Conservation (phyloP, 2,888 invertebrate genomes). For the Herminia tarsipennalis region DNA sequence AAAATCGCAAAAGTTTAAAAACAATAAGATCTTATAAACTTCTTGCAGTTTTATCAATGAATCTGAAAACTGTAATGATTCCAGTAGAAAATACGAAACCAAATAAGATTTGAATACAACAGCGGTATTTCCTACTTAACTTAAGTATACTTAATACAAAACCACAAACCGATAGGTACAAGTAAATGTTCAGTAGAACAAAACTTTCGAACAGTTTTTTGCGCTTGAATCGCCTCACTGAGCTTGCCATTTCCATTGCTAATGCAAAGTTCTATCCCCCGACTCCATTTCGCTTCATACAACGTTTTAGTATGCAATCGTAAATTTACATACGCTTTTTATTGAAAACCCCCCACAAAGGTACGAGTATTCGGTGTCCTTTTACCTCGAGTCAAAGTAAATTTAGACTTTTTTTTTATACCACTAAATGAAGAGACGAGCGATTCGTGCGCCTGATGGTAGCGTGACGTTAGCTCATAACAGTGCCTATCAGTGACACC, state of each 20-base stretch:
- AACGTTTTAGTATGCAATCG: conserved; percentile 50
- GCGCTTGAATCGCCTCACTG: conserved; percentile 18
- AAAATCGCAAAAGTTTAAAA: too few relatives aligned
- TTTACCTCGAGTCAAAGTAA: neutral
- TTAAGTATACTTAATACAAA: neutral
- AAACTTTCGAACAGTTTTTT: conserved; percentile 21
- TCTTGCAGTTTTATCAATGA: too few relatives aligned
- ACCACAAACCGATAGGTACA: conserved; percentile 10
- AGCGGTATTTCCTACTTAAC: too few relatives aligned
- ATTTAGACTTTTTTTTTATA: neutral
- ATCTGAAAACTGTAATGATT: too few relatives aligned
- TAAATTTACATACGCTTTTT: conserved; percentile 46
- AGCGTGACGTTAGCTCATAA: too few relatives aligned
- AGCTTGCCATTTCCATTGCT: conserved; percentile 56
- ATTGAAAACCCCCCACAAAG: conserved; percentile 19
- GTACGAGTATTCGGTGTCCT: neutral
- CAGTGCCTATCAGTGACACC: too few relatives aligned
- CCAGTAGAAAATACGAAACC: too few relatives aligned
- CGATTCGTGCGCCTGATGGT: too few relatives aligned
- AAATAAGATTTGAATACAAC: too few relatives aligned
- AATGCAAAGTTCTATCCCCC: conserved; percentile 43
- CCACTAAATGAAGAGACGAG: too few relatives aligned
- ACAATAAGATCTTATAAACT: too few relatives aligned
- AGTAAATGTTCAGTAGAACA: conserved; percentile 31
- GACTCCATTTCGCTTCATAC: conserved; percentile 37